Base-by-base conservation (phyloP, 2,113 vertebrate genomes). In the Lontra canadensis region DNA sequence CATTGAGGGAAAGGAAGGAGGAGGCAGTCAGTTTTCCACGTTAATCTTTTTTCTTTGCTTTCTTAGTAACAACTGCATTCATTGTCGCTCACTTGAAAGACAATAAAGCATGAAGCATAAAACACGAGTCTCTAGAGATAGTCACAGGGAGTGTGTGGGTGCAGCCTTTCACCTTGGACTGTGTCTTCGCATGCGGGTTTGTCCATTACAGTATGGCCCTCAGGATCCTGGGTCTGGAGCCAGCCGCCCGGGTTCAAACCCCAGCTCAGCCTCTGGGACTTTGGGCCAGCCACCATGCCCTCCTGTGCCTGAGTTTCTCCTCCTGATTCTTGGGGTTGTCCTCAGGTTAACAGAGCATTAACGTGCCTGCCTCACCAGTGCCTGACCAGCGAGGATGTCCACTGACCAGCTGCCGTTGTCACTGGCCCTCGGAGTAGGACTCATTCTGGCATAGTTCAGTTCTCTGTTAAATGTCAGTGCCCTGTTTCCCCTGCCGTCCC, bases 101-200 rank as follows among this genome's bases (percentile, higher is more conserved):
- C 67, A 55, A 15, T 17, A 14, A 36, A 82, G 36, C n/a, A n/a
- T 25, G 18, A 36, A 82, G 36, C 65, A 23, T 13, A 13, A 74
- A 94, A 4, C 67, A 83, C 4, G 36, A 47, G 31, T 74, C 26
- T 20, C 34, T 34, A 42, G 42, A 74, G 31, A 57, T 0, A 1
- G 34, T 23, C 47, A 6, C 8, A 7, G 39, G 25, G 76, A 44
- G 18, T 17, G 34, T 42, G 15, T 29, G 55, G 42, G 21, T 12
- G 7, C 5, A 3, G 20, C 12, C 44, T 49, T 15, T 44, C 36
- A 15, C 7, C 25, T 39, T 14, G 2, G 7, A n/a, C 36, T 44
- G 1, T 12, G 1, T 92, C 29, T 47, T 36, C 31, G 29, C 39
- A 0, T 0, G 20, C 2, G 3, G 13, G 26, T 39, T 2, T 21